A percentile compares a stretch with the other conserved stretches of the same genome.
These are phyloP conservation scores for Empis livida DNA, from an alignment of 2,888 invertebrate species.

Conservation along the genomic window DNA sequence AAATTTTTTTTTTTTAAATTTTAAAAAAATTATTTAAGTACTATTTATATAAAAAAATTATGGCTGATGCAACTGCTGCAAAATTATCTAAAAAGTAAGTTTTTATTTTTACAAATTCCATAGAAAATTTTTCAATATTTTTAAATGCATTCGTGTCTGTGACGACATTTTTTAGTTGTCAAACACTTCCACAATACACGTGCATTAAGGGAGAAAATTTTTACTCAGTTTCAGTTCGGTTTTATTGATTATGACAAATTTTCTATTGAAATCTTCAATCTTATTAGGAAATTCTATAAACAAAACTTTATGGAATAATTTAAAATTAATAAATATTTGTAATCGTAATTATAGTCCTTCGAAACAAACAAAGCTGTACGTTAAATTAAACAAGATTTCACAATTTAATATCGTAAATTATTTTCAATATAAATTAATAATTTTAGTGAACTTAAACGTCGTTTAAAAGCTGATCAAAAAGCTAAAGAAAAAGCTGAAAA, in stretches of 20 bases:
- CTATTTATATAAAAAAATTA: slow-evolving; percentile 16
- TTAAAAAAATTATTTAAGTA: too few species aligned
- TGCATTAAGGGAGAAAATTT: background rate
- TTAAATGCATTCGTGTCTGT: background rate
- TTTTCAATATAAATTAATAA: slow-evolving; percentile 10
- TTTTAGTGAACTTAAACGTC: slow-evolving; percentile 83
- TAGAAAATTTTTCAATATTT: too few species aligned
- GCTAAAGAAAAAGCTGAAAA: slow-evolving; percentile 82
- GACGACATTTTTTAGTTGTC: background rate
- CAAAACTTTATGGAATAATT: background rate
- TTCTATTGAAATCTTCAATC: background rate
- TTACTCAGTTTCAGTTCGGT: too few species aligned
- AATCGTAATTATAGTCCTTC: background rate
- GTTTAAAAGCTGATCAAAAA: slow-evolving; percentile 85
- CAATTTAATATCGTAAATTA: too few species aligned
- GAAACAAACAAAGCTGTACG: background rate
- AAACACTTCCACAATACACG: background rate
- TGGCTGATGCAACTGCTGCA: slow-evolving; percentile 46
- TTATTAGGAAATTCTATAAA: background rate
- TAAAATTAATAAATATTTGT: background rate
- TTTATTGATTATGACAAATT: background rate
- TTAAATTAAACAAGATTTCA: background rate
- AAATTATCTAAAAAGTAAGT: slow-evolving; percentile 58
- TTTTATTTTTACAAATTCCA: too few species aligned
- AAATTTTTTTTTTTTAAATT: too few species aligned